phyloP scores from a whole-genome alignment of 2,113 vertebrate genomes.

The Rynchops niger region DNA sequence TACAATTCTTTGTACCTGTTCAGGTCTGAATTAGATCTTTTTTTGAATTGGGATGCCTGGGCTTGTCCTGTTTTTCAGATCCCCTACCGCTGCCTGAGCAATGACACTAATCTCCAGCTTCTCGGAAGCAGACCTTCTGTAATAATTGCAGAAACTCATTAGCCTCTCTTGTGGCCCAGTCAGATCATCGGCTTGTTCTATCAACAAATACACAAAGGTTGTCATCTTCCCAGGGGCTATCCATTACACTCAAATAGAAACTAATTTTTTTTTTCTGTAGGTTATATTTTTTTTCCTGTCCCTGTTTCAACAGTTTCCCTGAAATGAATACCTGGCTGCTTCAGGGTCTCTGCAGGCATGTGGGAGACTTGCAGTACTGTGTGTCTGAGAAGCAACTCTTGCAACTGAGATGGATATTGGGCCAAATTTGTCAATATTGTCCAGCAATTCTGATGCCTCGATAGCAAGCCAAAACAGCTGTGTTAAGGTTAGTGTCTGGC shows the following conservation, averaged over 20 bases:
- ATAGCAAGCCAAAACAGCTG: neutral
- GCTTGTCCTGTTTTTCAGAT: neutral
- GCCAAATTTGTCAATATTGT: neutral
- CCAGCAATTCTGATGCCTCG: neutral
- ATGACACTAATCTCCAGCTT: neutral
- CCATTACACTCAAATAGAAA: neutral
- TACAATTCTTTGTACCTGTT: neutral
- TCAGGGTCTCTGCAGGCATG: fast-evolving
- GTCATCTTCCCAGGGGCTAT: neutral
- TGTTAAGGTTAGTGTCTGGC: neutral
- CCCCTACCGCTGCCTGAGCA: neutral
- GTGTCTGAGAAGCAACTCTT: neutral
- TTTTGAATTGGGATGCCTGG: neutral
- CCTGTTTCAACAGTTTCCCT: neutral
- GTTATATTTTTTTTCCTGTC: neutral
- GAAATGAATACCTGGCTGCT: neutral
- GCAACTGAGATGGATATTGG: fast-evolving
- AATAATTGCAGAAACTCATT: conserved; percentile 30
- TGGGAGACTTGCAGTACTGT: neutral
- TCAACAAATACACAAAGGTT: neutral
- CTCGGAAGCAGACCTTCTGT: neutral
- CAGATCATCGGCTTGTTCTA: neutral
- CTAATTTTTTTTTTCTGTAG: neutral
- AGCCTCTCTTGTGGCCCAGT: neutral
- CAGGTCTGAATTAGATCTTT: neutral